phyloP scores from a whole-genome alignment of 2,113 vertebrate species.

The Phainopepla nitens region DNA sequence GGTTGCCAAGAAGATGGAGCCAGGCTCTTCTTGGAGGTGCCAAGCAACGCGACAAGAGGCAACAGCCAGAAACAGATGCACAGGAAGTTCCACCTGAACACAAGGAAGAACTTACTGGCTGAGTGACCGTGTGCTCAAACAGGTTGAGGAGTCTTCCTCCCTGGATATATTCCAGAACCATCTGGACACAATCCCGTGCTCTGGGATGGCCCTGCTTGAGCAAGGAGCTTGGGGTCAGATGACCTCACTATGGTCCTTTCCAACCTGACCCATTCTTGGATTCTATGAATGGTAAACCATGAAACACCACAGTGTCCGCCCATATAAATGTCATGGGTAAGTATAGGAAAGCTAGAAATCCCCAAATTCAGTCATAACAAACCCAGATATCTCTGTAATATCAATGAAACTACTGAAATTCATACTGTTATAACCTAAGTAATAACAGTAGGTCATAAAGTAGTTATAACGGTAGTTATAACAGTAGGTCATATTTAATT shows the following conservation, averaged over 20 bases:
- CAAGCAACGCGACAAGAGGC: not conserved
- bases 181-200: not conserved
- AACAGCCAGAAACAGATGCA: not conserved
- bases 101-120: not conserved
- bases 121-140: not conserved
- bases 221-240: accelerated
- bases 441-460: too few species aligned
- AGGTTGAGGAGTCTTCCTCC: not conserved
- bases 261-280: not conserved
- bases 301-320: not conserved
- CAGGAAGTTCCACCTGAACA: not conserved
- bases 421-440: not conserved
- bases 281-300: not conserved
- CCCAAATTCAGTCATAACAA: not conserved
- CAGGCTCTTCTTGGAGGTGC: not conserved
- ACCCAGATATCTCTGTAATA: not conserved
- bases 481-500: not conserved
- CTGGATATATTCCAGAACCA: not conserved
- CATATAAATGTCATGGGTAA: not conserved
- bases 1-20: not conserved
- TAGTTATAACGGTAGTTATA: too few species aligned
- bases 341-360: not conserved
- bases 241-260: not conserved
- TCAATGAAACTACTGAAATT: not conserved
- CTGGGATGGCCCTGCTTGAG: accelerated